Conservation (phyloP, 2,113 vertebrate species). For the Stegastes partitus region DNA sequence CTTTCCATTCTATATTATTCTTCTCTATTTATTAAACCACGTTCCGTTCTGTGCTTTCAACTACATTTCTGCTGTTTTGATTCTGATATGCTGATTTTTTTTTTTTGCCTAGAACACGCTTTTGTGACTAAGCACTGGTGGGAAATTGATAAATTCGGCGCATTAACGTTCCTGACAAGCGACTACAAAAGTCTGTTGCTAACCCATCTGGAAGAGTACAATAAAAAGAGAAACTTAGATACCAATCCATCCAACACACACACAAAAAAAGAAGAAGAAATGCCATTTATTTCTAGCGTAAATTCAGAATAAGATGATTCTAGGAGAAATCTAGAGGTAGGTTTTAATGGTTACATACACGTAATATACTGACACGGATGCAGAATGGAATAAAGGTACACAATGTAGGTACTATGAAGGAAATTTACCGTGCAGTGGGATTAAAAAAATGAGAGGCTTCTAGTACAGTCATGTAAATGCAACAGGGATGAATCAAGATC, state of each 20-base stretch:
- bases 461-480: no score
- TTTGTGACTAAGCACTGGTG: slow-evolving; percentile 5
- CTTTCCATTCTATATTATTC: slow-evolving; percentile 10
- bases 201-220: not conserved
- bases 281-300: not conserved
- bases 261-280: no score
- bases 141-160: slow-evolving; percentile 14
- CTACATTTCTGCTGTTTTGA: slow-evolving; percentile 15
- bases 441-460: no score
- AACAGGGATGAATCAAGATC: no score
- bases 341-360: not conserved
- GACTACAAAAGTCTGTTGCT: not conserved
- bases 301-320: not conserved
- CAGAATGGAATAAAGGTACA: no score
- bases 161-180: not conserved
- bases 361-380: no score
- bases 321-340: not conserved
- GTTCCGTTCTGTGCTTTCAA: slow-evolving; percentile 23
- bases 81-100: not conserved
- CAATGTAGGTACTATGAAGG: no score
- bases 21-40: slow-evolving; percentile 22
- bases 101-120: not conserved
- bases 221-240: not conserved
- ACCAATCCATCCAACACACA: no score
- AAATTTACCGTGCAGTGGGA: no score